Evolutionary conservation across 2,888 invertebrate species (phyloP).

Genomic region (Tipula unca): DNA sequence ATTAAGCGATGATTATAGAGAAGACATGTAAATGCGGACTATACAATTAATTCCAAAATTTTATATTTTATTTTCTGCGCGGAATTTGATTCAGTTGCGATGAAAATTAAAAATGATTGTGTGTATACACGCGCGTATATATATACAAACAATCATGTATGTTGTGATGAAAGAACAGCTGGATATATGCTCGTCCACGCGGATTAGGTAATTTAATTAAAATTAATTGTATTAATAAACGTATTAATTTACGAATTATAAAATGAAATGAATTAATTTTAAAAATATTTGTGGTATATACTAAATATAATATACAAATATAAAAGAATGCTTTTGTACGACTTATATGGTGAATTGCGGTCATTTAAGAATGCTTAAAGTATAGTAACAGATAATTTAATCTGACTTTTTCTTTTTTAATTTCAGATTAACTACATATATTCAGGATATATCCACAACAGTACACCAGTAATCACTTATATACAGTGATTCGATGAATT

Average conservation of each 20-base stretch:
- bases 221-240: background rate
- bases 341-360: background rate
- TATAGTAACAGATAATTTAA: background rate
- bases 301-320: background rate
- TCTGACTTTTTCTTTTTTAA: background rate
- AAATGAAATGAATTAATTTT: background rate
- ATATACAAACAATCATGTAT: no score
- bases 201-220: background rate
- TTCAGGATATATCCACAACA: no score
- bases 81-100: background rate
- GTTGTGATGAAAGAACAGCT: constrained; percentile 1
- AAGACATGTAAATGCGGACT: background rate
- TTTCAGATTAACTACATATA: background rate
- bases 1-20: constrained; percentile 8
- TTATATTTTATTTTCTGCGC: background rate
- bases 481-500: background rate
- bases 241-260: background rate
- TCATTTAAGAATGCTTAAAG: background rate
- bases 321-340: background rate
- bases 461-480: no score
- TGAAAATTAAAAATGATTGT: background rate
- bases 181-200: background rate
- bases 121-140: no score
- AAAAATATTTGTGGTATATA: background rate
- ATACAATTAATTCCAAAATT: background rate